phyloP scores from a whole-genome alignment of 1,140 invertebrate species.

The Drosophila yakuba region DNA sequence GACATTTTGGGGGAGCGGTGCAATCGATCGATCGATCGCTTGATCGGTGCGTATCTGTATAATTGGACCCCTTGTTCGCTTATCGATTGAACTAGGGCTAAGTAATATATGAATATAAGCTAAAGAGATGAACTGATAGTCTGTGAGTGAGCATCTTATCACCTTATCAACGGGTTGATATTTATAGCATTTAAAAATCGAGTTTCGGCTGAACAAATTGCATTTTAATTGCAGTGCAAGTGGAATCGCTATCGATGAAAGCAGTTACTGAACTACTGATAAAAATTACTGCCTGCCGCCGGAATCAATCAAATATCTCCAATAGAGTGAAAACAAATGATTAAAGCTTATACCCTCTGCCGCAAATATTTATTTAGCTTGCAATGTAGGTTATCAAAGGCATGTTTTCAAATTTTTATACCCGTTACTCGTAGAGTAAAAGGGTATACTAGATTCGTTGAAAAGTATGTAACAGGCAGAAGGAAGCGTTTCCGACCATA shows the following conservation, averaged over 20 bases:
- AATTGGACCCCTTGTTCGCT: conserved; percentile 47
- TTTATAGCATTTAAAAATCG: neutral
- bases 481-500: too few relatives aligned
- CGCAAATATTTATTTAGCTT: conserved; percentile 41
- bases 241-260: neutral
- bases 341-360: conserved; percentile 13
- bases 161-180: too few relatives aligned
- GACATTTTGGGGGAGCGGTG: conserved; percentile 58
- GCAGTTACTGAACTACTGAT: too few relatives aligned
- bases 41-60: conserved; percentile 58
- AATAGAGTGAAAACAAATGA: neutral
- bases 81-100: conserved; percentile 61
- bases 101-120: neutral
- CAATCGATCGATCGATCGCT: conserved; percentile 51
- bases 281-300: neutral
- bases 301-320: conserved; percentile 1
- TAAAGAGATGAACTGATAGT: neutral
- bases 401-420: conserved; percentile 6
- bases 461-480: too few relatives aligned
- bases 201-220: neutral
- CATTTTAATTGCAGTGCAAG: neutral
- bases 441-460: too few relatives aligned
- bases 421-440: too few relatives aligned
- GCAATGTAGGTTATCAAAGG: neutral
- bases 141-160: neutral